Percentiles rank a stretch among this genome's conserved stretches.
phyloP scores from a whole-genome alignment of 2,113 vertebrate genomes.

The Gallinago undulata region DNA sequence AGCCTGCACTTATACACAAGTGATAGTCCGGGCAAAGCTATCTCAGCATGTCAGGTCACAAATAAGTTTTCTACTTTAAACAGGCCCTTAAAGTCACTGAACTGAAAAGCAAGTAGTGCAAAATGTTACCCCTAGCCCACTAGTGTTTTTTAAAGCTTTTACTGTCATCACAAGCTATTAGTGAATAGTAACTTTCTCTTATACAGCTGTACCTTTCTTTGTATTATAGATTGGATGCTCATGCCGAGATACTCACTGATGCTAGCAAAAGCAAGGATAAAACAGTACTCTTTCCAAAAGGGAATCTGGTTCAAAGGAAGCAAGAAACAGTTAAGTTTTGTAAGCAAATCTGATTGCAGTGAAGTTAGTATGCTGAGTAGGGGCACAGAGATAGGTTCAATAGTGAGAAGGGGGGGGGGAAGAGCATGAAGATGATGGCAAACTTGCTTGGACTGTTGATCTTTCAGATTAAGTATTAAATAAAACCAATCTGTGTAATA shows the following conservation, averaged over 20 bases:
- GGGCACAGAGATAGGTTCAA: not conserved
- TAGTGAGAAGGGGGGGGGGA: too few relatives aligned
- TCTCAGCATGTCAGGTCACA: not conserved
- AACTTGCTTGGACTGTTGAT: not conserved
- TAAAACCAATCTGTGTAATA: conserved; percentile 26
- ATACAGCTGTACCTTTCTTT: not conserved
- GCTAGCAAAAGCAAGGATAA: not conserved
- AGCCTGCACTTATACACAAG: not conserved
- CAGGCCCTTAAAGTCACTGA: not conserved
- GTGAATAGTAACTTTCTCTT: not conserved
- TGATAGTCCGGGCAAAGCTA: not conserved
- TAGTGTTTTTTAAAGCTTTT: not conserved
- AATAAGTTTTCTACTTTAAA: not conserved
- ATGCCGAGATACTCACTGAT: not conserved
- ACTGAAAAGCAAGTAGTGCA: not conserved
- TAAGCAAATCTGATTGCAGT: not conserved
- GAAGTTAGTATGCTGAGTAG: not conserved
- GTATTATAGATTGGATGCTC: not conserved
- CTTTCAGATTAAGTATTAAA: conserved; percentile 3
- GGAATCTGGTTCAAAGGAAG: not conserved
- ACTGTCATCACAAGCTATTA: not conserved
- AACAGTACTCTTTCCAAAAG: not conserved
- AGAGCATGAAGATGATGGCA: not conserved
- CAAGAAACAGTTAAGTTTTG: not conserved
- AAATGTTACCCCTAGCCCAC: not conserved